Base-by-base conservation (phyloP, 92 coral and sea anemone genomes). In the Pocillopora grandis region DNA sequence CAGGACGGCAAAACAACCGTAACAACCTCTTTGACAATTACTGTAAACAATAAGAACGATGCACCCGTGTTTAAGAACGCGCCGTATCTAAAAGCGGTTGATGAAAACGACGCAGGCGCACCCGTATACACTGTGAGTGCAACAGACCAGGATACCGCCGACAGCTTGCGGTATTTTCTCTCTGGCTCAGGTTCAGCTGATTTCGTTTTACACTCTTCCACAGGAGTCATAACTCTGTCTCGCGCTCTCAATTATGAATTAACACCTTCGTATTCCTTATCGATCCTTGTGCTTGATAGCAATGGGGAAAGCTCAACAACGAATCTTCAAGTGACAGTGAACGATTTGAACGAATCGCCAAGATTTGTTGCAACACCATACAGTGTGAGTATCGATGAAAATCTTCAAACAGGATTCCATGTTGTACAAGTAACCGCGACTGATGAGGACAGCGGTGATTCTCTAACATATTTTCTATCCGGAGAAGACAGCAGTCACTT, bases 141-240 rank as follows among this genome's bases (percentile, higher is more conserved):
- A 60, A 82, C 91, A 12, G 91, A 90, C 42, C 87, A 66, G 18
- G 93, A 90, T 78, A 76, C 87, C 9, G 76, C 88, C 20, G 91
- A 87, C 66, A 82, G 86, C 63, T 61, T 90, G 16, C 58, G 76
- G 42, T 90, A 66, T 81, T 55, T 49, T 49, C 62, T 90, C 19
- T 37, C 83, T 52, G 97, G 97, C 62, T 62, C 90, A 48, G 91
- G 87, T 55, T 82, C 85, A 18, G 92, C 84, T 4, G 92, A 91
- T 83, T 93, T 93, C 77, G 79, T 78, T 31, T 62, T 93, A 16
- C 79, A 88, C 67, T 86, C 92, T 2, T 64, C 88, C n/a, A 93
- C 97, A 0, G 97, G 97, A 8, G 91, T 80, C 10, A 89, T 91
- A 35, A 91, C 97, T 9, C 78, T 93, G 18, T 80, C 92, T 1